Evolutionary conservation across 2,888 invertebrate genomes (phyloP).

Genomic region (Chrysina gloriosa): DNA sequence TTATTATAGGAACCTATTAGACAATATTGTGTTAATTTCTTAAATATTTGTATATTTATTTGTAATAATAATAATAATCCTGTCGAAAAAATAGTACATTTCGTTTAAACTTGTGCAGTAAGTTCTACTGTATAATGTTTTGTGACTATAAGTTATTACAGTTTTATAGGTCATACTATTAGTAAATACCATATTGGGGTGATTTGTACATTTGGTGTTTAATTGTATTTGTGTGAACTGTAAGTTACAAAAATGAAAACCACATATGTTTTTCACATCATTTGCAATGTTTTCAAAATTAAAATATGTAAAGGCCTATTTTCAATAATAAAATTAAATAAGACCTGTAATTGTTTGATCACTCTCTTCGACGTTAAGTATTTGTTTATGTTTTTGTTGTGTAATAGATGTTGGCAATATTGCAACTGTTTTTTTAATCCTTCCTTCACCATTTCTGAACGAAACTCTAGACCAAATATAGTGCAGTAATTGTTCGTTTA

Average conservation of each 20-base stretch:
- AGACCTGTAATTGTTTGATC: conserved; percentile 14
- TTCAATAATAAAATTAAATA: conserved; percentile 5
- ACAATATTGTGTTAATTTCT: no score
- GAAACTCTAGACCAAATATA: background rate
- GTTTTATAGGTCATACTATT: no score
- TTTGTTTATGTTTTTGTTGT: conserved; percentile 28
- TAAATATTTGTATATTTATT: no score
- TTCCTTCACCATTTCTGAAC: background rate
- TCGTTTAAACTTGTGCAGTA: no score
- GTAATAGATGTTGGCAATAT: conserved; percentile 28
- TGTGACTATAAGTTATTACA: no score
- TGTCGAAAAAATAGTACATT: no score
- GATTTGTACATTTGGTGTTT: no score
- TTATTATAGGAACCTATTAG: no score
- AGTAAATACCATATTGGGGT: no score
- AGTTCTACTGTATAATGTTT: no score
- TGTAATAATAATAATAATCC: no score
- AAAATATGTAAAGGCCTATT: conserved; percentile 25
- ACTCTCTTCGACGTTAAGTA: background rate
- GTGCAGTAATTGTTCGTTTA: background rate
- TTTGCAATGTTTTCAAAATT: conserved; percentile 16
- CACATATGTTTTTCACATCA: background rate
- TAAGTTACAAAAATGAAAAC: conserved; percentile 32
- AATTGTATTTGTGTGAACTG: conserved; percentile 9
- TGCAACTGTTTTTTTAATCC: background rate